Percentiles rank a stretch among this genome's conserved stretches.
Conservation (phyloP, 2,888 invertebrate genomes). For the Prosopocoilus inquinatus region DNA sequence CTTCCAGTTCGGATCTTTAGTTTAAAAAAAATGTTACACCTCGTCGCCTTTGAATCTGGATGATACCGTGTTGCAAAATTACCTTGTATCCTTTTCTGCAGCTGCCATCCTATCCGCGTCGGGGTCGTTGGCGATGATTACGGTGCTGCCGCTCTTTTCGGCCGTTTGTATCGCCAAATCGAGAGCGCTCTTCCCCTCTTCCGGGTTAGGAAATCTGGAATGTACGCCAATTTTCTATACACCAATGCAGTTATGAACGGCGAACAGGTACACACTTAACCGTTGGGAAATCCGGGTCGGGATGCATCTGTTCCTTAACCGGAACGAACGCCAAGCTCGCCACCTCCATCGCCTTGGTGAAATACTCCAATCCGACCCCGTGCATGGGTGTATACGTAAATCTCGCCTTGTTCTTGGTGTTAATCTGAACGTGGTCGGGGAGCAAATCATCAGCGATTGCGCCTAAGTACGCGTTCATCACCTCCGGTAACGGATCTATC, state of each 20-base stretch:
- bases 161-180: constrained; percentile 72
- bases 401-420: constrained; percentile 57
- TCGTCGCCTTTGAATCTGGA: too few relatives aligned
- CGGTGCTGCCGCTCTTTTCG: constrained; percentile 60
- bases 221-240: neutral
- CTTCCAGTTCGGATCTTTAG: too few relatives aligned
- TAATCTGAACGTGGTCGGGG: constrained; percentile 55
- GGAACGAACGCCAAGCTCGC: constrained; percentile 71
- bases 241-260: neutral
- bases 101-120: constrained; percentile 96
- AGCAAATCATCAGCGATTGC: constrained; percentile 58
- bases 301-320: constrained; percentile 75
- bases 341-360: constrained; percentile 70
- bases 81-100: constrained; percentile 77
- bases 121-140: constrained; percentile 96
- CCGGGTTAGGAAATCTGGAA: constrained; percentile 88
- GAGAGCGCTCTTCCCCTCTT: constrained; percentile 77
- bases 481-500: constrained; percentile 71
- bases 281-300: constrained; percentile 96
- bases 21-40: constrained; percentile 12
- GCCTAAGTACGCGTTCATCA: constrained; percentile 66
- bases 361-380: constrained; percentile 86
- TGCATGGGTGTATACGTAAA: constrained; percentile 97
- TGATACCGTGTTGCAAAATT: constrained; percentile 15
- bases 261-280: constrained; percentile 58